Base-by-base conservation (phyloP, 2,888 invertebrate species). In the Sarcophaga caerulescens region DNA sequence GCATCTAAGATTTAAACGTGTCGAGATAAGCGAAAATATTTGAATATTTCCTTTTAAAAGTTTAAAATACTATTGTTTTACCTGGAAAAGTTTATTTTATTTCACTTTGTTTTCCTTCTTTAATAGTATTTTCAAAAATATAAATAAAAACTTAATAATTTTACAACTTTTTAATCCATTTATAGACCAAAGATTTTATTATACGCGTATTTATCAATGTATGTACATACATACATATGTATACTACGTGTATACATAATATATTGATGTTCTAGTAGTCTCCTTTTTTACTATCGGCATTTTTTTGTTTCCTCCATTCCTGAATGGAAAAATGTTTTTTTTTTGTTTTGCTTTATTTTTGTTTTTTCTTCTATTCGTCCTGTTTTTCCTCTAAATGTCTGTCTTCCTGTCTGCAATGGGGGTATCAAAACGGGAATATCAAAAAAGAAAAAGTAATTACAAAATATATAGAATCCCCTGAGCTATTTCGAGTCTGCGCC, bases 401-500 rank as follows among this genome's bases (percentile, higher is more conserved):
- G 65, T 59, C 79, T 75, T 74, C 74, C 69, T 75, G 79, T 70
- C 79, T 84, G 75, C 79, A 76, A 75, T 21, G 12, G 35, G 63
- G 68, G 57, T 63, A 66, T 63, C 45, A 70, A 65, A 70, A 47
- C 57, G 52, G 52, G 52, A 52, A 25, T n/a, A 19, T n/a, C n/a
- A 52, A 63, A n/a, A 59, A 21, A 70, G 21, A n/a, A 57, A n/a
- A 70, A 10, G 52, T 52, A 73, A 59, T 69, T 73, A 59, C 59
- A 59, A 57, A 14, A 4, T 44, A 10, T 75, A 70, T 59, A 74
- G 11, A 75, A 77, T 65, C 35, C 25, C 45, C 47, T 19, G 75
- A 21, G 70, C 12, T 1, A 52, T 75, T 79, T 70, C 11, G 84
- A 84, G 79, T 66, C 70, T 80, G 84, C 84, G 84, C 84, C 70